Base-by-base conservation (phyloP, 2,113 vertebrate genomes). In the Alethe castanea region DNA sequence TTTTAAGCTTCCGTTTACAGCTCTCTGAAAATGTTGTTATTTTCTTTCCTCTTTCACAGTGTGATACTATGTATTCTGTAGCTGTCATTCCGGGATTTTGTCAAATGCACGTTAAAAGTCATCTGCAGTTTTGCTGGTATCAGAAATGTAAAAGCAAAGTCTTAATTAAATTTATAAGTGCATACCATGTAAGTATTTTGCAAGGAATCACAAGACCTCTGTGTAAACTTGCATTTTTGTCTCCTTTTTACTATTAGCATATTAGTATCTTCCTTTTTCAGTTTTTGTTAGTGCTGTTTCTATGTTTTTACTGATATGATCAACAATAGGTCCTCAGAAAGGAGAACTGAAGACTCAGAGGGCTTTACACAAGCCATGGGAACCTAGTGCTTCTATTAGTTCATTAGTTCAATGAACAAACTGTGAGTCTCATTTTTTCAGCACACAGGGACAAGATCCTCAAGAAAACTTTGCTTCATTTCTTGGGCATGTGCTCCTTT, bases 131-230 rank as follows among this genome's bases (percentile, higher is more conserved):
- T 42, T 64, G 12, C 35, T 26, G 14, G 45, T 29, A 90, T 15
- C 62, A 88, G 59, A 92, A 87, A 56, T 14, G 1, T 12, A 78
- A 93, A 53, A 59, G 22, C 11, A 54, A 93, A 72, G 4, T 28
- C 36, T 52, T 52, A 50, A 67, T 31, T 86, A 38, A 81, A 79
- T 56, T 28, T 65, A 15, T 64, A 62, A 38, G 47, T 64, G 36
- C 12, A 50, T n/a, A 22, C 18, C 0, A 2, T 12, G 15, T 23
- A 74, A 0, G 0, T 65, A 73, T 42, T 94, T 76, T 61, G 26
- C 28, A 64, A 81, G 24, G 12, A 83, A 81, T 47, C 36, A 56
- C 19, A 86, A 73, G 28, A 88, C 11, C 8, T 56, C n/a, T 80
- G 11, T 19, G 19, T 61, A 57, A 64, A 80, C 42, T 60, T 31